Conservation (phyloP, 2,797 vertebrate genomes). For the Characodon lateralis region DNA sequence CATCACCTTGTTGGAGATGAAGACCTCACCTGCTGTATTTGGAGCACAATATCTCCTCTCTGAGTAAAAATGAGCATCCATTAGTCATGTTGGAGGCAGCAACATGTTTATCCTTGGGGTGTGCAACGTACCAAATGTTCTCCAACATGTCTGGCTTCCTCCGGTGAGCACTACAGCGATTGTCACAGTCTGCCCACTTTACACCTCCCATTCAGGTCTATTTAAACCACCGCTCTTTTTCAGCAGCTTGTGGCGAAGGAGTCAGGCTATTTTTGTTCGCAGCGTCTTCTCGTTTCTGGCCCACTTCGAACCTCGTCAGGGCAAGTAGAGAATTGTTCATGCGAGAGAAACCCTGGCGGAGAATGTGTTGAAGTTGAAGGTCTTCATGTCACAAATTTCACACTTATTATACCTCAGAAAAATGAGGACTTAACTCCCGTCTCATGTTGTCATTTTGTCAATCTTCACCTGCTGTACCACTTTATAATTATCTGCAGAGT, state of each 20-base stretch:
- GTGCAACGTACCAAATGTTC: constrained; percentile 65
- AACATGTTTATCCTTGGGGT: constrained; percentile 37
- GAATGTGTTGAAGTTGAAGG: constrained; percentile 1
- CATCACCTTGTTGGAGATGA: constrained; percentile 39
- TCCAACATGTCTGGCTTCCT: constrained; percentile 70
- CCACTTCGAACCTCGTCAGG: constrained; percentile 48
- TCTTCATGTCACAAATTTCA: constrained; percentile 4
- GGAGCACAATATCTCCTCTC: constrained; percentile 14
- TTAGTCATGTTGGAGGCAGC: constrained; percentile 36
- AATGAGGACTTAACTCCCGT: constrained; percentile 19
- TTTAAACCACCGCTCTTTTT: constrained; percentile 48
- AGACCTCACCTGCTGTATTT: constrained; percentile 37
- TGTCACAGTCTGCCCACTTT: constrained; percentile 64
- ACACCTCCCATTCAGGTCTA: constrained; percentile 72
- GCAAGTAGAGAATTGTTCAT: constrained; percentile 20
- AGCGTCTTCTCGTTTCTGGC: constrained; percentile 30
- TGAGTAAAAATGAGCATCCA: constrained; percentile 46
- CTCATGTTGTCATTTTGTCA: constrained; percentile 25
- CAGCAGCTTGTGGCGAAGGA: constrained; percentile 54
- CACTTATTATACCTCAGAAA: constrained; percentile 2
- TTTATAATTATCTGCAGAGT: constrained; percentile 50
- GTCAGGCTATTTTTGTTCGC: constrained; percentile 41
- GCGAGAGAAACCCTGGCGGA: not conserved
- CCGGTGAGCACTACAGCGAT: constrained; percentile 53
- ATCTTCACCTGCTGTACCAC: constrained; percentile 46